Conservation (phyloP, 2,888 invertebrate genomes). For the Torymus auratus region DNA sequence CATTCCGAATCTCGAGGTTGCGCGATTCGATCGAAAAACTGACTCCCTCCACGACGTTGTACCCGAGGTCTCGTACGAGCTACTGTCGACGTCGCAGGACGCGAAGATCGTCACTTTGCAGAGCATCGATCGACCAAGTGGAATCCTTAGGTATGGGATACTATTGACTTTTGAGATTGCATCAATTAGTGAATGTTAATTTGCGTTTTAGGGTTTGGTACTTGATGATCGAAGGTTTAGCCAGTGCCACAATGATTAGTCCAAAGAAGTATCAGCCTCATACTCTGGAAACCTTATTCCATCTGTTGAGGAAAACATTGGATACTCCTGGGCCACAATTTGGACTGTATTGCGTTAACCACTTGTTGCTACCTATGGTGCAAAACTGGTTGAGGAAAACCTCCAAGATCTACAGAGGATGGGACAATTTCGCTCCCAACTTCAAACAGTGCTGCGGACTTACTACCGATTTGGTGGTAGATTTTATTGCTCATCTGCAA, state of each 20-base stretch:
- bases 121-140: conserved; percentile 87
- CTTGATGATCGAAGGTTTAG: conserved; percentile 90
- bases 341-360: conserved; percentile 94
- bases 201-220: conserved; percentile 87
- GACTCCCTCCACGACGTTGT: conserved; percentile 83
- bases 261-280: conserved; percentile 88
- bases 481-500: conserved; percentile 87
- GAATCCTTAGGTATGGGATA: conserved; percentile 79
- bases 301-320: conserved; percentile 86
- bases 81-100: conserved; percentile 79
- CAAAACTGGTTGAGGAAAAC: conserved; percentile 92
- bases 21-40: conserved; percentile 80
- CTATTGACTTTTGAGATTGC: not conserved
- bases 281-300: conserved; percentile 91
- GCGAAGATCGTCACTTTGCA: conserved; percentile 80
- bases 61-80: conserved; percentile 82
- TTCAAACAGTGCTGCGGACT: conserved; percentile 97
- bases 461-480: conserved; percentile 93
- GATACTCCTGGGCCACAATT: conserved; percentile 92
- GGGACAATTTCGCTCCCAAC: conserved; percentile 89
- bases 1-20: conserved; percentile 85
- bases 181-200: not conserved
- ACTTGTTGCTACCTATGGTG: conserved; percentile 92
- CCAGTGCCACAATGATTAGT: conserved; percentile 88
- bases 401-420: conserved; percentile 83